Conservation (phyloP, 1,140 invertebrate genomes). For the Anoplophora glabripennis region DNA sequence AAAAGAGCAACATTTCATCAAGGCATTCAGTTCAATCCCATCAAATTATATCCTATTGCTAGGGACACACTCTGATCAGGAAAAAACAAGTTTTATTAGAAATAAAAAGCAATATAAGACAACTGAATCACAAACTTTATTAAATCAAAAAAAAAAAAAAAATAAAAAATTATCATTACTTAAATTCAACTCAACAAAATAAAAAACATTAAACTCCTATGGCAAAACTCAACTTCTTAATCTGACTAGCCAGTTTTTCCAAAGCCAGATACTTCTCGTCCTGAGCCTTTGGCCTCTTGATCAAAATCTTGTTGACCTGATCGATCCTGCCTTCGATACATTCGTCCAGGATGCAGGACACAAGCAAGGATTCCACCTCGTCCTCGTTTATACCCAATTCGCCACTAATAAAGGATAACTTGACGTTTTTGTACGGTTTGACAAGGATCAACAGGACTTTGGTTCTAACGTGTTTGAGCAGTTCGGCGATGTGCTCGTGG, state of each 20-base stretch:
- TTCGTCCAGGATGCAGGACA: conserved; percentile 63
- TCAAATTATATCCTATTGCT: too few relatives aligned
- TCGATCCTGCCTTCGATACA: conserved; percentile 69
- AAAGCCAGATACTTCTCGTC: conserved; percentile 83
- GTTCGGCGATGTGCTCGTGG: conserved; percentile 96
- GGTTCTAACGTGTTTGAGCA: conserved; percentile 92
- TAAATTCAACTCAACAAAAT: neutral
- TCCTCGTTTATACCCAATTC: conserved; percentile 92
- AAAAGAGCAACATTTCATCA: too few relatives aligned
- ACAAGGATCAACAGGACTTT: conserved; percentile 95
- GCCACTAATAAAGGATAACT: conserved; percentile 95
- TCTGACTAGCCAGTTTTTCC: conserved; percentile 83
- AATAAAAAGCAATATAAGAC: neutral
- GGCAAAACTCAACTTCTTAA: neutral
- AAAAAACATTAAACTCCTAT: neutral
- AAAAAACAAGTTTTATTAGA: too few relatives aligned
- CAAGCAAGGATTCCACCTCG: conserved; percentile 93
- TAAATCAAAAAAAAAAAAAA: neutral
- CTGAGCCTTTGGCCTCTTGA: conserved; percentile 70
- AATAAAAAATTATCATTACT: neutral
- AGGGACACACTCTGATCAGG: too few relatives aligned
- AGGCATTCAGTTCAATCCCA: too few relatives aligned
- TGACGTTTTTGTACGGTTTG: conserved; percentile 95
- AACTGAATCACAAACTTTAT: neutral
- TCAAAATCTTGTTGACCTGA: conserved; percentile 9